Base-by-base conservation (phyloP, 1,140 invertebrate species). In the Leucophenga varia region DNA sequence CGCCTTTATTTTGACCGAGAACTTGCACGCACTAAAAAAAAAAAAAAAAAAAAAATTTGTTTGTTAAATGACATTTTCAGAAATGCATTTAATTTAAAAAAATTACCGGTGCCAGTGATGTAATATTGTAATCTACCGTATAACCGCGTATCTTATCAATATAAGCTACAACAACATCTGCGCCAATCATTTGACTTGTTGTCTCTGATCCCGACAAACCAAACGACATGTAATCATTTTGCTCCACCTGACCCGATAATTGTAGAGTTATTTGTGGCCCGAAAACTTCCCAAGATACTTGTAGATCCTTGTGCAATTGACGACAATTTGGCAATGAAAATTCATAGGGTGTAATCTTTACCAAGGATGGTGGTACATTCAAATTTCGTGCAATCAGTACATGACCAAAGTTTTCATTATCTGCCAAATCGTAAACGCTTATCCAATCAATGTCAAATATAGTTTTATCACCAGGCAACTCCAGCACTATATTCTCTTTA, bases 241-340 rank as follows among this genome's bases (percentile, higher is more conserved):
- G 83, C 1, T 68, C 86, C 76, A 81, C 73, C 79, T 87, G 84
- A n/a, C 85, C 91, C n/a, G 87, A 84, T 5, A 95, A 75, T 75
- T 94, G 85, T 43, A 95, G 83, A 1, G 91, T 93, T 38, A 95
- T 86, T 69, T 90, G 86, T n/a, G 86, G 87, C 0, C 91, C 90
- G 70, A 93, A 91, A 3, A 94, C 85, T 70, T 94, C 90, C 92
- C 92, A 95, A 8, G 86, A 85, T 3, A 93, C 80, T 79, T 93
- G 90, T 43, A 88, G 77, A 57, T 90, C 82, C 72, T 85, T 86
- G 72, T 94, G 91, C 5, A 94, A 79, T 74, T 92, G 90, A 54
- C 88, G 74, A 74, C 93, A 95, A 73, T 93, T 91, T 38, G 91
- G 90, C 43, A 93, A 76, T 17, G 81, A 73, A 54, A 82, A 78